Percentiles rank a stretch among this genome's conserved stretches.
phyloP scores from a whole-genome alignment of 92 coral and sea anemone species.

The Porites cylindrica region DNA sequence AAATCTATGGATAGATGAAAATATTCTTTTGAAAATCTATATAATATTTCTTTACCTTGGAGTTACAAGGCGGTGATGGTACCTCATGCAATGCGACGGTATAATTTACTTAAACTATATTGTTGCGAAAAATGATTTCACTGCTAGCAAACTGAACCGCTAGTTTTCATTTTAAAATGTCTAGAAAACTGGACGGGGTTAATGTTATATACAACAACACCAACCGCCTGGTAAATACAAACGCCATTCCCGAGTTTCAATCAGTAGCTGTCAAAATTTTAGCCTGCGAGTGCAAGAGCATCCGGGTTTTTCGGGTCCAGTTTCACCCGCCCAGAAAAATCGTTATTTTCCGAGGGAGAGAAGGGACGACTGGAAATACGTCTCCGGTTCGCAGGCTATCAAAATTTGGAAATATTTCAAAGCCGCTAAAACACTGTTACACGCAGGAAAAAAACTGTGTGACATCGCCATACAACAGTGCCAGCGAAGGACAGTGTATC shows the following conservation, averaged over 20 bases:
- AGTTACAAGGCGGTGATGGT: too few species aligned
- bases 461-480: too few species aligned
- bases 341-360: too few species aligned
- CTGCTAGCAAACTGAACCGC: not conserved
- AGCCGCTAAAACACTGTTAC: too few species aligned
- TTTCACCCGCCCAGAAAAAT: too few species aligned
- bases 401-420: not conserved
- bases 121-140: not conserved
- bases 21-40: constrained; percentile 26
- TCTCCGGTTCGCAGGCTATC: too few species aligned
- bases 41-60: constrained; percentile 2
- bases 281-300: too few species aligned
- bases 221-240: not conserved
- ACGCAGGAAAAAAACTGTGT: too few species aligned
- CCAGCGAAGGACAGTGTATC: too few species aligned
- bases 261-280: not conserved
- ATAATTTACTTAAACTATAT: not conserved
- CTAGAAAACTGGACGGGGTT: not conserved
- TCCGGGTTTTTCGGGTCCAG: too few species aligned
- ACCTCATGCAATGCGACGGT: too few species aligned
- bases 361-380: too few species aligned
- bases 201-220: not conserved
- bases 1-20: not conserved
- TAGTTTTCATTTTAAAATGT: not conserved
- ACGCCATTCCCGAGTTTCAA: not conserved